phyloP scores from a whole-genome alignment of 2,888 invertebrate genomes.

The Troides aeacus region DNA sequence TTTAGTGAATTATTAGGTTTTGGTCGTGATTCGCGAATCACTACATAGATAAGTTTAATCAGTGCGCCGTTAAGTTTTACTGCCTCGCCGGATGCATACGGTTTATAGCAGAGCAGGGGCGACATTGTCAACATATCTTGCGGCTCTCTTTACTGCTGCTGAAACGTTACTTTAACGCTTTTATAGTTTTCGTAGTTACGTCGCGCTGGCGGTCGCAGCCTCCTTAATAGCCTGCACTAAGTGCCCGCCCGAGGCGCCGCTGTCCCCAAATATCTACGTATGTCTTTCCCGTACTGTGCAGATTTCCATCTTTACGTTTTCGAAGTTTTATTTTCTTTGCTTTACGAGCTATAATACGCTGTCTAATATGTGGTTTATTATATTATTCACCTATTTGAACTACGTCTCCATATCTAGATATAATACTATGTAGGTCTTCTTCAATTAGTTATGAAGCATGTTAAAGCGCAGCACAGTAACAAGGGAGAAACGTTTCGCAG shows the following conservation, averaged over 20 bases:
- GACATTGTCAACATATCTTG: constrained; percentile 80
- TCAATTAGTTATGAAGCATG: constrained; percentile 61
- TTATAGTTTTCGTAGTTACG: constrained; percentile 79
- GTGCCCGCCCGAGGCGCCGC: constrained; percentile 74
- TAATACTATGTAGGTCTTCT: constrained; percentile 57
- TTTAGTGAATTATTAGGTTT: constrained; percentile 52
- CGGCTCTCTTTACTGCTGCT: constrained; percentile 78
- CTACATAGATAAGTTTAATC: constrained; percentile 75
- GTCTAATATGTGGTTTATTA: constrained; percentile 1
- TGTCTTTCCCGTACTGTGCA: constrained; percentile 66
- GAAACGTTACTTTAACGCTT: constrained; percentile 80
- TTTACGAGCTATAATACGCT: constrained; percentile 46
- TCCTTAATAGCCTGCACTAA: constrained; percentile 76
- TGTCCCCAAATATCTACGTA: constrained; percentile 67
- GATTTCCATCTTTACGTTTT: constrained; percentile 76
- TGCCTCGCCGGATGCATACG: constrained; percentile 75
- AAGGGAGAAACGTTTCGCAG: constrained; percentile 40
- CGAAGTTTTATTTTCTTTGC: constrained; percentile 56
- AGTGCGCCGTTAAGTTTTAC: constrained; percentile 77
- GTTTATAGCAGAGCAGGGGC: constrained; percentile 72
- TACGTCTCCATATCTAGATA: constrained; percentile 2
- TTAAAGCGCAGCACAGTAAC: constrained; percentile 51
- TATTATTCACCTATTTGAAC: neutral
- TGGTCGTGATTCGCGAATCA: constrained; percentile 64
- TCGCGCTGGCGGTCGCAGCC: constrained; percentile 74